phyloP scores from a whole-genome alignment of 2,888 invertebrate species.

The Apotomis turbidana region DNA sequence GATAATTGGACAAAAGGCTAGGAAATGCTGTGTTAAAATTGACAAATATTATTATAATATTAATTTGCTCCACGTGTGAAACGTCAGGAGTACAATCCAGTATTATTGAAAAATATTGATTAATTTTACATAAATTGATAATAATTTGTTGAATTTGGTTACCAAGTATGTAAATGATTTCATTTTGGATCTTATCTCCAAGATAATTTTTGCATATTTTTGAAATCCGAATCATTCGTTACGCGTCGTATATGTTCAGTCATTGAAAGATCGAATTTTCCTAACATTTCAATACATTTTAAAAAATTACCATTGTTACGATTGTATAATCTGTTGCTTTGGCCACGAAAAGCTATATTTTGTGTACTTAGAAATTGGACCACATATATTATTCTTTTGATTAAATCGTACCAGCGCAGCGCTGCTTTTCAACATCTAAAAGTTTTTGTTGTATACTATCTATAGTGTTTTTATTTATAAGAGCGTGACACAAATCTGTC shows the following conservation, averaged over 20 bases:
- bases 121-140: too few species aligned
- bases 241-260: conserved; percentile 28
- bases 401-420: conserved; percentile 32
- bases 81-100: conserved; percentile 3
- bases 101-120: conserved; percentile 11
- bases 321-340: conserved; percentile 41
- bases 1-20: too few species aligned
- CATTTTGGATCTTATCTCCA: too few species aligned
- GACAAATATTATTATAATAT: conserved; percentile 41
- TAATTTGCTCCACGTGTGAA: conserved; percentile 42
- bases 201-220: too few species aligned
- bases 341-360: conserved; percentile 42
- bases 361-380: conserved; percentile 43
- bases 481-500: too few species aligned
- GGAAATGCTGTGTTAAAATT: conserved; percentile 39
- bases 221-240: conserved; percentile 36
- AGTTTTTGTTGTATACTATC: conserved; percentile 40
- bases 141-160: too few species aligned
- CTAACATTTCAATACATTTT: conserved; percentile 42
- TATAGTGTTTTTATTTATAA: conserved; percentile 13
- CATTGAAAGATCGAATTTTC: conserved; percentile 41
- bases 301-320: conserved; percentile 43
- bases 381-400: conserved; percentile 44
- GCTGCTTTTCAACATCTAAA: conserved; percentile 43
- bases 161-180: too few species aligned